Conservation (phyloP, 64 coral and sea anemone genomes). For the Pachyseris speciosa region DNA sequence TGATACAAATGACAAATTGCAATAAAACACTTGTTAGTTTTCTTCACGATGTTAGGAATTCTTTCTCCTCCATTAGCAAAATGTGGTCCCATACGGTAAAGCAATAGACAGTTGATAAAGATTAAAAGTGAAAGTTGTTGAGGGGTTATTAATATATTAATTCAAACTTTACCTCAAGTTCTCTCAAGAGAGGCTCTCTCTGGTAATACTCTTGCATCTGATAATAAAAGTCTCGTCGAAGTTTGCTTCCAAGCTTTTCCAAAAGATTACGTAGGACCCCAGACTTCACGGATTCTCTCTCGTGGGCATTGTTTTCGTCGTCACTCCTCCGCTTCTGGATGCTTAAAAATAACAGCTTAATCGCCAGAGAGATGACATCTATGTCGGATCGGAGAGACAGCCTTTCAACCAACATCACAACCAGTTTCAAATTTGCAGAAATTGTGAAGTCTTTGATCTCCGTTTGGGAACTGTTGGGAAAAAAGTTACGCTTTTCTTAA, state of each 20-base stretch:
- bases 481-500: not conserved
- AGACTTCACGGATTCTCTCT: not conserved
- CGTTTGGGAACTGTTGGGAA: not conserved
- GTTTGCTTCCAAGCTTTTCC: not conserved
- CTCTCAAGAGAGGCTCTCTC: not conserved
- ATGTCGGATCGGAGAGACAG: not conserved
- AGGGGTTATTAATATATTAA: too few species aligned
- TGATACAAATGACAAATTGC: too few species aligned
- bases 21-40: too few species aligned
- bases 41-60: too few species aligned
- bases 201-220: not conserved
- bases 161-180: constrained; percentile 29
- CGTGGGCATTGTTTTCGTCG: not conserved
- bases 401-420: not conserved
- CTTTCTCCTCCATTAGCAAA: too few species aligned
- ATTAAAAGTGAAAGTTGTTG: too few species aligned
- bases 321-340: not conserved
- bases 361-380: not conserved
- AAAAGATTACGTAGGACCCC: not conserved
- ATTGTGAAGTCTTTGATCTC: not conserved
- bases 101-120: too few species aligned
- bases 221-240: not conserved
- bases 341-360: constrained; percentile 1
- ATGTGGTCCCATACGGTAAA: too few species aligned
- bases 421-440: constrained; percentile 2